Conservation (phyloP, 1,140 invertebrate species). For the Listronotus oregonensis region DNA sequence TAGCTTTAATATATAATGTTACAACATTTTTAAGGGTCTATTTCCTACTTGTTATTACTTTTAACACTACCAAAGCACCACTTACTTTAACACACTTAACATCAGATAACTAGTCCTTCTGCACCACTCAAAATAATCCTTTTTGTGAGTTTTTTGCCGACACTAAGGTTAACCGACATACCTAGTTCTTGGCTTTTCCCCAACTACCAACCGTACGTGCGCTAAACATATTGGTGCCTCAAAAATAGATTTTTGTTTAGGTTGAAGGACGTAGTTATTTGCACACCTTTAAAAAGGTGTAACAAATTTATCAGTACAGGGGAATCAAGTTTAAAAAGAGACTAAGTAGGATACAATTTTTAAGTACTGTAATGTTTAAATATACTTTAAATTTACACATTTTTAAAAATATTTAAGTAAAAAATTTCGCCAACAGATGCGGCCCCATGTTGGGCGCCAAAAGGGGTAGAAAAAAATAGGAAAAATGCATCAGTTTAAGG, state of each 20-base stretch:
- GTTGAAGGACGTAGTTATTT: conserved; percentile 24
- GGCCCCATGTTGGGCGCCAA: too few relatives aligned
- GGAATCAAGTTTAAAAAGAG: too few relatives aligned
- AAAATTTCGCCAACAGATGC: too few relatives aligned
- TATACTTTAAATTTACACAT: too few relatives aligned
- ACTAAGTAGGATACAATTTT: too few relatives aligned
- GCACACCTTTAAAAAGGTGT: conserved; percentile 26
- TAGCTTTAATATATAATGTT: too few relatives aligned
- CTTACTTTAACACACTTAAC: not conserved
- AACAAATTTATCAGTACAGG: not conserved
- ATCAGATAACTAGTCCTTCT: not conserved
- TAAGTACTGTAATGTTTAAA: too few relatives aligned
- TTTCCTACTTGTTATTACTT: too few relatives aligned
- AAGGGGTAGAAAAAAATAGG: too few relatives aligned
- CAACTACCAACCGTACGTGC: conserved; percentile 25
- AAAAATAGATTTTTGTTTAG: conserved; percentile 33
- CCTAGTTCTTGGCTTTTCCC: conserved; percentile 31
- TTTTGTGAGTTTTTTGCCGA: conserved; percentile 16
- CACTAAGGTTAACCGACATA: conserved; percentile 22
- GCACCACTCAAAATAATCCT: conserved; percentile 8
- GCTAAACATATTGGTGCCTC: conserved; percentile 9
- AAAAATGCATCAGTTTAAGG: too few relatives aligned
- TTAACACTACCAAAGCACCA: not conserved
- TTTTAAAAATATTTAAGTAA: too few relatives aligned
- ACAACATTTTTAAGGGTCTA: not conserved